phyloP scores from a whole-genome alignment of 2,113 vertebrate species.

The Pogona vitticeps region DNA sequence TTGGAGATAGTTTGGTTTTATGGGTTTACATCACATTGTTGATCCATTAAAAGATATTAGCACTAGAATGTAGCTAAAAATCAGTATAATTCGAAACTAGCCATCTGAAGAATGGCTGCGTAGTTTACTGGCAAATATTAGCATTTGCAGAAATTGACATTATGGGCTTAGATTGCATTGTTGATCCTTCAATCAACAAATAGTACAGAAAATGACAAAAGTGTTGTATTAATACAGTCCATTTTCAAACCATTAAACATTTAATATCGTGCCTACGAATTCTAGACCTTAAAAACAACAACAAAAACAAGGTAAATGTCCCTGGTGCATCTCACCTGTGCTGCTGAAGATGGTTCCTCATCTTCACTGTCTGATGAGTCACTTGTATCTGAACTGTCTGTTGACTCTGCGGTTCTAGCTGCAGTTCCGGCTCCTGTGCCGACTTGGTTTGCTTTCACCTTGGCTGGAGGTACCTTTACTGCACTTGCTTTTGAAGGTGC shows the following conservation, averaged over 20 bases:
- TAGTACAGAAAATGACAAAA: background rate
- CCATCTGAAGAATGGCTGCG: too few species aligned
- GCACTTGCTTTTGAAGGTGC: conserved; percentile 35
- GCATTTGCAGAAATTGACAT: background rate
- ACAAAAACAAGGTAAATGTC: background rate
- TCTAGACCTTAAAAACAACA: background rate
- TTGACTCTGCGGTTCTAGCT: background rate
- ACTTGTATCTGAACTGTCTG: conserved; percentile 66
- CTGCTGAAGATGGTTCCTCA: conserved; percentile 17
- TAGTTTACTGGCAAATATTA: too few species aligned
- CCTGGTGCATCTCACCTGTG: conserved; percentile 45
- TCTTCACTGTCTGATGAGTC: conserved; percentile 68
- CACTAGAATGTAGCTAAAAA: too few species aligned
- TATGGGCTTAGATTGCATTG: too few species aligned
- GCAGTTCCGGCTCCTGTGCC: background rate
- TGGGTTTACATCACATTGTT: background rate
- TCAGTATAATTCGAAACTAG: too few species aligned
- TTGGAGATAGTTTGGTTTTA: too few species aligned
- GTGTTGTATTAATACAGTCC: background rate
- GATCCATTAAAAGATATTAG: too few species aligned
- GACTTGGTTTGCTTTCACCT: background rate
- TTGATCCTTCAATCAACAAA: background rate
- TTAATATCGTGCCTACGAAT: background rate
- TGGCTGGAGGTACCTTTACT: conserved; percentile 18
- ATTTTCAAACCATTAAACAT: background rate